phyloP scores from a whole-genome alignment of 2,888 invertebrate genomes.

The Adineta ricciae region DNA sequence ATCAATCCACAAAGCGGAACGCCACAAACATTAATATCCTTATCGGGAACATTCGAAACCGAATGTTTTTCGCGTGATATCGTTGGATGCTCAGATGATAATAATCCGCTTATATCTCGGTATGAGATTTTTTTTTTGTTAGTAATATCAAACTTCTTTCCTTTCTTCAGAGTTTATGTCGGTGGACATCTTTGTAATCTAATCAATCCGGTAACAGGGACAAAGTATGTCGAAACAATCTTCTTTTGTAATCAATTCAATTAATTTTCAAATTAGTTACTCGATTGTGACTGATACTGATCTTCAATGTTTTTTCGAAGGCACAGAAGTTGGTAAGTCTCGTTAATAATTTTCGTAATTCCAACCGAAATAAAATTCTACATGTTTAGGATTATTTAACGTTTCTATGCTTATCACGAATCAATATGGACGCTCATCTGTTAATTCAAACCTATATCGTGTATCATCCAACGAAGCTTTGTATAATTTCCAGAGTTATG shows the following conservation, averaged over 20 bases:
- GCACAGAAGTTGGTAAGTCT: conserved; percentile 5
- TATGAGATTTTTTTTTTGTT: neutral
- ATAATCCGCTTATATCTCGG: neutral
- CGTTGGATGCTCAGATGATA: neutral
- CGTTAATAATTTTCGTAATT: neutral
- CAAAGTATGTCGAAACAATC: neutral
- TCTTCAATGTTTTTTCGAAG: conserved; percentile 15
- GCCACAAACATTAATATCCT: neutral
- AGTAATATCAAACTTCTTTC: neutral
- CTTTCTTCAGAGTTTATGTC: neutral
- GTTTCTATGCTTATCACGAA: conserved; percentile 16
- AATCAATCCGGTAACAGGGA: conserved; percentile 19
- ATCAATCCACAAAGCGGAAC: neutral
- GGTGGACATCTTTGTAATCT: conserved; percentile 30
- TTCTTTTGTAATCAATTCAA: neutral
- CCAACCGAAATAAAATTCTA: neutral
- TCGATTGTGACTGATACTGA: neutral
- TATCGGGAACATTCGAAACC: neutral
- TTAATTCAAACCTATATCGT: neutral
- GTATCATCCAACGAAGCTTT: conserved; percentile 16
- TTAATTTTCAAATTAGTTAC: neutral
- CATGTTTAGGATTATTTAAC: neutral
- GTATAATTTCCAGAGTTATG: conserved; percentile 27
- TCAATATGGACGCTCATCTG: conserved; percentile 25
- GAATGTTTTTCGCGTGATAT: neutral